Evolutionary conservation across 2,888 invertebrate species (phyloP).

Genomic region (Harpalus rubripes): DNA sequence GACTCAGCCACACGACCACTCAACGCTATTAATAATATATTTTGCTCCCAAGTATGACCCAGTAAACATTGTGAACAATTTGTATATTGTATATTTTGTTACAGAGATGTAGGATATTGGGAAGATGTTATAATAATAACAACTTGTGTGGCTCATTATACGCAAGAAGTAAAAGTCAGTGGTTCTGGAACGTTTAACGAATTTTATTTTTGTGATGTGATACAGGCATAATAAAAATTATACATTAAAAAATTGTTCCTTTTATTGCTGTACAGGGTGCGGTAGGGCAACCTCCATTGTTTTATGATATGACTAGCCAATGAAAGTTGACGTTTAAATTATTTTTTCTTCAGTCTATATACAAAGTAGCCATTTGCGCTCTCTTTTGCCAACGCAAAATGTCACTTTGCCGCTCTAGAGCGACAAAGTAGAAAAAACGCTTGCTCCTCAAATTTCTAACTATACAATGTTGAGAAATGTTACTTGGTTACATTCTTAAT

Average conservation of each 20-base stretch:
- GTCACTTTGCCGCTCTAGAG: no score
- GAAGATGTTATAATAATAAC: conserved; percentile 12
- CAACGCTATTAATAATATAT: neutral
- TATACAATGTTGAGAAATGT: no score
- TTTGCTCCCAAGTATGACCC: conserved; percentile 28
- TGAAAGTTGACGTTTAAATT: no score
- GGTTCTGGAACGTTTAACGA: conserved; percentile 29
- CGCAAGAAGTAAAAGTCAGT: neutral
- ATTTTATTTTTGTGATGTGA: conserved; percentile 11
- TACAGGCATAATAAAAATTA: neutral
- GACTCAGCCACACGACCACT: neutral
- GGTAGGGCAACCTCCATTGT: no score
- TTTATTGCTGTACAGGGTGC: no score
- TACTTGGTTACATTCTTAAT: no score
- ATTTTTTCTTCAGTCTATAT: no score
- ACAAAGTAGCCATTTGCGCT: no score
- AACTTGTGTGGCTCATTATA: conserved; percentile 10
- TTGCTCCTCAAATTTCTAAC: no score
- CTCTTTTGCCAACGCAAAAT: no score
- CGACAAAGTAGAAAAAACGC: no score
- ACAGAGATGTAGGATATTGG: conserved; percentile 1
- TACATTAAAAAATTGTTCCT: neutral
- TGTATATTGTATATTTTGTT: neutral
- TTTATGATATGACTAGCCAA: no score
- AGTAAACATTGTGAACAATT: neutral